Evolutionary conservation across 2,888 invertebrate genomes (phyloP).

Genomic region (Hecatera dysodea): DNA sequence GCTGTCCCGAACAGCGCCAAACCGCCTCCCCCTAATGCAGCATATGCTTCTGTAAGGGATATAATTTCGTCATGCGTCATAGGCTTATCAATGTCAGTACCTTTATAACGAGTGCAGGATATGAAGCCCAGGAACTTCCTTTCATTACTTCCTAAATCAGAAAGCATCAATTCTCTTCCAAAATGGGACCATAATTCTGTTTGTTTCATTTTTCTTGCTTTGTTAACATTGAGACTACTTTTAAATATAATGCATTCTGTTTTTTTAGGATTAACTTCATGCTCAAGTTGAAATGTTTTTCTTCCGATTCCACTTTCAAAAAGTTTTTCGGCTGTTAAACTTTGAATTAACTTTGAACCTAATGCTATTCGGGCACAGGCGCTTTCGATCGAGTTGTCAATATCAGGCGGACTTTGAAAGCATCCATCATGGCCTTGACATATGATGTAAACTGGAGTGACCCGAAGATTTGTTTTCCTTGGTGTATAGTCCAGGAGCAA

Average conservation of each 20-base stretch:
- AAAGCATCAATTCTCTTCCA: conserved; percentile 96
- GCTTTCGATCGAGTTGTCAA: conserved; percentile 92
- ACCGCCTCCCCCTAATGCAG: conserved; percentile 98
- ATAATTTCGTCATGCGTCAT: conserved; percentile 93
- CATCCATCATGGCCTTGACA: conserved; percentile 95
- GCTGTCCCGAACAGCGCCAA: conserved; percentile 97
- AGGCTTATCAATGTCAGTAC: conserved; percentile 91
- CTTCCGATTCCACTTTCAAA: conserved; percentile 94
- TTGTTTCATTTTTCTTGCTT: conserved; percentile 94
- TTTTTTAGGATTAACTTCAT: conserved; percentile 90
- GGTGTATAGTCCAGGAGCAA: conserved; percentile 91
- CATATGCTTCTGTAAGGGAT: conserved; percentile 94
- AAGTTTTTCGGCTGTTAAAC: conserved; percentile 96
- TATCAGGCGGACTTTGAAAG: conserved; percentile 93
- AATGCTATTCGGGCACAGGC: conserved; percentile 94
- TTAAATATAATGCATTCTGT: conserved; percentile 94
- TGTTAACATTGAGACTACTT: conserved; percentile 93
- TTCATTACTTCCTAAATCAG: conserved; percentile 91
- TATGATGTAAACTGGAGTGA: conserved; percentile 96
- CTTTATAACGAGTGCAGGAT: conserved; percentile 95
- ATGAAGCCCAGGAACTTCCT: conserved; percentile 97
- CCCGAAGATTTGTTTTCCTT: conserved; percentile 91
- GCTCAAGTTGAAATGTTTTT: conserved; percentile 95
- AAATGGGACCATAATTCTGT: conserved; percentile 96
- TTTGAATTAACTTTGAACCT: conserved; percentile 95